phyloP scores from a whole-genome alignment of 1,140 invertebrate genomes.

The Penaeus chinensis region DNA sequence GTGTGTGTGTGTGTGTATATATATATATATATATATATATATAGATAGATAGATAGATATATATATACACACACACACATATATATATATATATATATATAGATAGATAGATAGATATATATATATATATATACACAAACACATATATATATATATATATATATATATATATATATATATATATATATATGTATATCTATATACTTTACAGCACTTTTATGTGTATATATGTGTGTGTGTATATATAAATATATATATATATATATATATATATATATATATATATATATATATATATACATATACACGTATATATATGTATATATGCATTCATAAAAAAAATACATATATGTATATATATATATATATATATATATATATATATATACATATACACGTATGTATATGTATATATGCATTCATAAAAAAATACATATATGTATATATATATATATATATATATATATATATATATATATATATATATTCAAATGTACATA shows the following conservation, averaged over 20 bases:
- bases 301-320: no score
- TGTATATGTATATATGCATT: neutral
- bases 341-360: neutral
- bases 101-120: neutral
- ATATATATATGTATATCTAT: neutral
- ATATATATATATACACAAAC: neutral
- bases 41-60: neutral
- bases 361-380: no score
- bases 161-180: neutral
- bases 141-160: conserved; percentile 6
- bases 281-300: no score
- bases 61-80: neutral
- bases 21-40: neutral
- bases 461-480: no score
- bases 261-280: no score
- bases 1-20: neutral
- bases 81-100: neutral
- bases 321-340: neutral
- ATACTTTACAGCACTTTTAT: neutral
- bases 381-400: no score
- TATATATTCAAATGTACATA: no score
- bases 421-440: neutral
- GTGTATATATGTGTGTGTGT: neutral
- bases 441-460: no score
- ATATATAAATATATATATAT: conserved; percentile 10